Evolutionary conservation across 2,113 vertebrate genomes (phyloP).

Genomic region (Tapirus terrestris): DNA sequence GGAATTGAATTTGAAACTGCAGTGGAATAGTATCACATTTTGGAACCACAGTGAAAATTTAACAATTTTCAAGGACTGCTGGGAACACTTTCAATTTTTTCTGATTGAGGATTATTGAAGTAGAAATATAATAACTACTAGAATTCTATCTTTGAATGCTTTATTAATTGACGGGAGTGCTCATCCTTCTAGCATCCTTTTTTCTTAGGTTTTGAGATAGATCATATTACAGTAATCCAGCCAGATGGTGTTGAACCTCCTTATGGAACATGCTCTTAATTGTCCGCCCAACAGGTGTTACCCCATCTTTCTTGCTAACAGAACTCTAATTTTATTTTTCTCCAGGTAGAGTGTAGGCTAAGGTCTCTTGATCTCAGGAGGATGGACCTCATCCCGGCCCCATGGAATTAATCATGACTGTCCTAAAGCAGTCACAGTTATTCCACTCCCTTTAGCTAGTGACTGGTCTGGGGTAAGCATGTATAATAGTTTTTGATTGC

Average conservation of each 20-base stretch:
- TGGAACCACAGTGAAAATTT: not conserved
- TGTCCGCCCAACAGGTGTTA: not conserved
- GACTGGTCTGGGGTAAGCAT: not conserved
- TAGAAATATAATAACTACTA: not conserved
- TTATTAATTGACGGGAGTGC: not conserved
- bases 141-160: not conserved
- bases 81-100: not conserved
- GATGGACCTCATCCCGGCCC: not conserved
- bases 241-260: not conserved
- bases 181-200: not conserved
- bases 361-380: not conserved
- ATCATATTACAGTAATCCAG: not conserved
- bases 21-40: not conserved
- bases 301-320: not conserved
- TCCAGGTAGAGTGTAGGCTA: not conserved
- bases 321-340: not conserved
- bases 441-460: not conserved
- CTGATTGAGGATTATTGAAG: not conserved
- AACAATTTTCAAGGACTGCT: not conserved
- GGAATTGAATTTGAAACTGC: constrained; percentile 5
- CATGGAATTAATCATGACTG: not conserved
- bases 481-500: not conserved
- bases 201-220: not conserved
- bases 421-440: not conserved
- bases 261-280: not conserved